These are phyloP conservation scores for Micronycteris hirsuta DNA, from an alignment of 2,113 vertebrate species.

Conservation along the genomic window DNA sequence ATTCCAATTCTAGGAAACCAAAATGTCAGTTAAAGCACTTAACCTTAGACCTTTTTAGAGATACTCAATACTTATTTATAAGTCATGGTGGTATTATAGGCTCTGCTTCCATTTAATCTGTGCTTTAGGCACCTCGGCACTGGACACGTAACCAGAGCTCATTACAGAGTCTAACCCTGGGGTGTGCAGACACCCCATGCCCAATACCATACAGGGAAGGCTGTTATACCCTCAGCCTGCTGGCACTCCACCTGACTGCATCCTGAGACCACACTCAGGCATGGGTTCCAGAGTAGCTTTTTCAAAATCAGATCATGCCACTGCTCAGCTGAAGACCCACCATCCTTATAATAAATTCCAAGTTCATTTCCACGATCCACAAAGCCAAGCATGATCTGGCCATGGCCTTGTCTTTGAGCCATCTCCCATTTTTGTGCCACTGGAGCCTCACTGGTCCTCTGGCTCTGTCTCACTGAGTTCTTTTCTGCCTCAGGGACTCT, in stretches of 20 bases:
- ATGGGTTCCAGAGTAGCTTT: not conserved
- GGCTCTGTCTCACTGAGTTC: not conserved
- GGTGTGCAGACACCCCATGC: not conserved
- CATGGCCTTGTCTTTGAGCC: not conserved
- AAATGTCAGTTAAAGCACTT: slow-evolving; percentile 41
- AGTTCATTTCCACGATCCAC: not conserved
- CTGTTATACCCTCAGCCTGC: not conserved
- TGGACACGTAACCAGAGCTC: not conserved
- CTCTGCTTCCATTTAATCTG: not conserved
- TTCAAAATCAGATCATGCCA: not conserved
- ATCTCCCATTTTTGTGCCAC: not conserved
- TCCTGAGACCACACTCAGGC: not conserved
- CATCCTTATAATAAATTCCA: not conserved
- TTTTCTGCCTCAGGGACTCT: not conserved
- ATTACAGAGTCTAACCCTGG: not conserved
- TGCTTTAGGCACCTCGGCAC: not conserved
- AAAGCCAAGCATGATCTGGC: not conserved
- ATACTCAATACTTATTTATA: not conserved
- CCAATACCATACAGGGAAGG: not conserved
- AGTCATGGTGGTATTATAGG: not conserved
- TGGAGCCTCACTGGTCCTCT: not conserved
- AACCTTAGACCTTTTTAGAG: not conserved
- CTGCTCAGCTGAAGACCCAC: not conserved
- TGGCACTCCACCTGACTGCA: not conserved
- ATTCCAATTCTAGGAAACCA: slow-evolving; percentile 36